phyloP scores from a whole-genome alignment of 2,113 vertebrate genomes.

The Cynocephalus volans region DNA sequence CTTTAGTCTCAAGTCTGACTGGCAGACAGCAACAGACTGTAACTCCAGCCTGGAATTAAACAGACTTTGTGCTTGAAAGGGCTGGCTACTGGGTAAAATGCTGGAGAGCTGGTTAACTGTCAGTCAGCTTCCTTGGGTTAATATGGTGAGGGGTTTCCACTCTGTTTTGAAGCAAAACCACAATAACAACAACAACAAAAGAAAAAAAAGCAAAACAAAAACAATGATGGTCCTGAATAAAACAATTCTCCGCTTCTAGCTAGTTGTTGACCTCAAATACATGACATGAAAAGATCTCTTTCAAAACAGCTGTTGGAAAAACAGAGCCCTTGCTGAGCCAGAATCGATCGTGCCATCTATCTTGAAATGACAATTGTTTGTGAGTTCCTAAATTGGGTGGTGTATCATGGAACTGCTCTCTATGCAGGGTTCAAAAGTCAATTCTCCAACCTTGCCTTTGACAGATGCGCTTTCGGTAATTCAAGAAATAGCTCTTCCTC shows the following conservation, averaged over 20 bases:
- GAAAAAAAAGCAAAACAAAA: background rate
- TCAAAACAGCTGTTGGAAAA: background rate
- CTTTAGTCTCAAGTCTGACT: background rate
- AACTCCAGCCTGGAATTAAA: background rate
- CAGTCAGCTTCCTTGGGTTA: background rate
- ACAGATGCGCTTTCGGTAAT: background rate
- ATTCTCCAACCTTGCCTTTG: background rate
- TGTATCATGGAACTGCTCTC: background rate
- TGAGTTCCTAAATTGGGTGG: background rate
- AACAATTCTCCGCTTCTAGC: conserved; percentile 4
- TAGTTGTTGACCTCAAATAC: background rate
- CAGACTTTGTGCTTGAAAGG: background rate
- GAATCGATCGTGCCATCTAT: background rate
- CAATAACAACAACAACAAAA: background rate
- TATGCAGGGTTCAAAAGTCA: background rate
- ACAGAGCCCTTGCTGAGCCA: background rate
- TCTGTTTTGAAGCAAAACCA: background rate
- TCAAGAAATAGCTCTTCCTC: background rate
- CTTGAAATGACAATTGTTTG: background rate
- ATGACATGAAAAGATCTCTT: background rate
- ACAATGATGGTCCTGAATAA: conserved; percentile 13
- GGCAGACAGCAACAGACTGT: background rate
- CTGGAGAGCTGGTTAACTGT: background rate
- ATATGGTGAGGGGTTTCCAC: background rate
- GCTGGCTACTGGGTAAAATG: background rate